Evolutionary conservation across 2,113 vertebrate genomes (phyloP).

Genomic region (Rhabdornis inornatus): DNA sequence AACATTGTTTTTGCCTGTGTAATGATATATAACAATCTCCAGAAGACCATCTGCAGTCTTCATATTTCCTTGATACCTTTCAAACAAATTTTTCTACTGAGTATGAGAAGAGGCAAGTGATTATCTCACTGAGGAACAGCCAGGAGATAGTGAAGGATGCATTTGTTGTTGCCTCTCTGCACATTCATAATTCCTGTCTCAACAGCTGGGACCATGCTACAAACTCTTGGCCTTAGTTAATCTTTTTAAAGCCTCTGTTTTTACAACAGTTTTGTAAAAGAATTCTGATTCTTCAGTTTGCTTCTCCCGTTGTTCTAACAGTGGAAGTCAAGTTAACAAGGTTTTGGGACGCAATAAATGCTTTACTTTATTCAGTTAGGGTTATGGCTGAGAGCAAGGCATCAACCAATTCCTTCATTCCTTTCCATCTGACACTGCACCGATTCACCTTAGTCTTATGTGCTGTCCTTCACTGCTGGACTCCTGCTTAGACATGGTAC

Average conservation of each 20-base stretch:
- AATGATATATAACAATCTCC: conserved; percentile 27
- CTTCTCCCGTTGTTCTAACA: neutral
- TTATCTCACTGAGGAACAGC: neutral
- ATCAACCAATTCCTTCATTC: neutral
- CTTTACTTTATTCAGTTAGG: neutral
- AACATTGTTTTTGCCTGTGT: conserved; percentile 35
- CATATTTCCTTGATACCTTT: conserved; percentile 12
- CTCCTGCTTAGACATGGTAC: neutral
- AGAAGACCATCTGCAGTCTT: conserved; percentile 28
- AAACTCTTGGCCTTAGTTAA: neutral
- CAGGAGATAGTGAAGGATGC: neutral
- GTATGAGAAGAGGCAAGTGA: neutral
- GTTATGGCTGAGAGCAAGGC: neutral
- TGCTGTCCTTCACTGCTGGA: neutral
- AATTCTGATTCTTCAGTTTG: neutral
- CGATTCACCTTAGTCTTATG: neutral
- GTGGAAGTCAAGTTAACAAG: neutral
- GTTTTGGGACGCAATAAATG: neutral
- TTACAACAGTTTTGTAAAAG: neutral
- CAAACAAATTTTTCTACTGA: neutral
- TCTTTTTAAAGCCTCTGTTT: neutral
- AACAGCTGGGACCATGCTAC: neutral
- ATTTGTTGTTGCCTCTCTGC: neutral
- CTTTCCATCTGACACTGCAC: neutral
- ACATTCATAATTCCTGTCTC: neutral